Base-by-base conservation (phyloP, 2,797 vertebrate species). In the Hoplostethus atlanticus region DNA sequence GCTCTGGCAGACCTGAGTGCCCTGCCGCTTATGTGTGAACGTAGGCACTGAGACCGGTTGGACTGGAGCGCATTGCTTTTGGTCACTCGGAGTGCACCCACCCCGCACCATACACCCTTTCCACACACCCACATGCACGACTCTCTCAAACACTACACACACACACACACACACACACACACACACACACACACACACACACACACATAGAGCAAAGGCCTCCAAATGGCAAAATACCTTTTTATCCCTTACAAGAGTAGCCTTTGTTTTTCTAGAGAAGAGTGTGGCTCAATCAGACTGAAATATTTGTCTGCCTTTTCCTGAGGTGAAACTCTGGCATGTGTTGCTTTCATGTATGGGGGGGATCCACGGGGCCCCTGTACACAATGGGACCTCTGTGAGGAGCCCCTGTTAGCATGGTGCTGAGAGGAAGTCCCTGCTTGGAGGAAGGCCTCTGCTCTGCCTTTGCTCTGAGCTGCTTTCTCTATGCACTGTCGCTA, bases 381-480 rank as follows among this genome's bases (percentile, higher is more conserved):
- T 64, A 81, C 91, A 96, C 95, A 96, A 96, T 94, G 93, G 86
- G 82, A 79, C 87, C 92, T 93, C 93, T 96, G 94, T 95, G 80
- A 91, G 77, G 72, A 90, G 91, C 83, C 85, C 73, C 86, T 91
- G 88, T 92, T 92, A 92, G 91, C 88, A 87, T 80, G 85, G 89
- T 78, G 80, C 85, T 83, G 87, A 90, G 87, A 94, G 91, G 89
- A 93, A 94, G 89, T 92, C 89, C 88, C 76, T 7, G 73, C 83
- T 86, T 77, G 79, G 77, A 86, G 83, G 78, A 93, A 89, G 89
- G 87, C 81, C 90, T 84, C 80, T 79, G 71, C 87, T 87, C 81
- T 77, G 76, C 71, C 78, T 77, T 71, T 25, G 63, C 73, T 79
- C 76, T 68, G 77, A 75, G 36, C 66, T 75, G 71, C 61, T 79